Evolutionary conservation across 1,140 invertebrate species (phyloP).

Genomic region (Stegodyphus dumicola): DNA sequence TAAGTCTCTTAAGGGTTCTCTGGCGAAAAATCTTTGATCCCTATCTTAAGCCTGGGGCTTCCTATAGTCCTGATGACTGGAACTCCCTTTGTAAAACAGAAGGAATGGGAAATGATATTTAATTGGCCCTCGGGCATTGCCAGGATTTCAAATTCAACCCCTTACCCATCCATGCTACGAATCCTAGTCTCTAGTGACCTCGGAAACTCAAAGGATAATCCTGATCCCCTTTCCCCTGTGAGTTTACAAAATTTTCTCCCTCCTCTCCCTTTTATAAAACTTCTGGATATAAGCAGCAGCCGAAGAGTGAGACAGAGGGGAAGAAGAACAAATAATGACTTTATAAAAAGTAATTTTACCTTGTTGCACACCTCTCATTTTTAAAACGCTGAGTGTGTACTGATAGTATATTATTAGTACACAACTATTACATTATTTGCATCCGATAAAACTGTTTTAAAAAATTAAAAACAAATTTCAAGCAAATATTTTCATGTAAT

Average conservation of each 20-base stretch:
- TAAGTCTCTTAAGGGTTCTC: background rate
- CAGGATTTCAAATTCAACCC: background rate
- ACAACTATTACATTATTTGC: no score
- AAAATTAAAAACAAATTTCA: no score
- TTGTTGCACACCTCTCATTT: no score
- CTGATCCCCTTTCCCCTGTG: background rate
- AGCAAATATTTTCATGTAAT: no score
- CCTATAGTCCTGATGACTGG: background rate
- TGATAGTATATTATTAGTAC: no score
- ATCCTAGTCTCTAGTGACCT: slow-evolving; percentile 20
- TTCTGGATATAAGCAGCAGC: no score
- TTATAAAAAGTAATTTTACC: no score
- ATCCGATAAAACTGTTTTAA: no score
- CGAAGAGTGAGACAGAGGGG: no score
- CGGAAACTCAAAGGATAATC: background rate
- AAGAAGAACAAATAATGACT: no score
- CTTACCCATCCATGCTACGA: background rate
- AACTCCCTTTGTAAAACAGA: no score
- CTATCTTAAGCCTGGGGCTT: background rate
- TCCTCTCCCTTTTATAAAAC: background rate
- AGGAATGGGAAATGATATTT: background rate
- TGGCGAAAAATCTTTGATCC: background rate
- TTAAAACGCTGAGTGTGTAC: no score
- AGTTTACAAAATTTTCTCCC: background rate
- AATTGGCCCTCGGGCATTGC: slow-evolving; percentile 14